These are phyloP conservation scores for Donacobius atricapilla DNA, from an alignment of 2,113 vertebrate genomes.

Conservation along the genomic window DNA sequence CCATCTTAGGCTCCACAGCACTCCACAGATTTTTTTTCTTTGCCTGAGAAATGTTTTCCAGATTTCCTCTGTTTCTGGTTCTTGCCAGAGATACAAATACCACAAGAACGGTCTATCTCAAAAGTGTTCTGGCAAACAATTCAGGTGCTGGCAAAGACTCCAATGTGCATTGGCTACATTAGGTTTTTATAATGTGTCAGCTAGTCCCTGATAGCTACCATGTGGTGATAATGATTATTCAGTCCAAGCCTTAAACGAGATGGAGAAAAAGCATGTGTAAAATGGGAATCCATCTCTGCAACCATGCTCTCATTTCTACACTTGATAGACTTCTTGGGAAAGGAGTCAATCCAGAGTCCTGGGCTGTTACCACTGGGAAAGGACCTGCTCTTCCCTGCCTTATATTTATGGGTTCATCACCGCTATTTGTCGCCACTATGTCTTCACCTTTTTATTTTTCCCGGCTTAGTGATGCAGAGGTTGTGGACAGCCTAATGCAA, in stretches of 20 bases:
- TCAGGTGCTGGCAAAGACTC: constrained; percentile 18
- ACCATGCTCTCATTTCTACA: neutral
- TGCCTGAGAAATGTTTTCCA: constrained; percentile 38
- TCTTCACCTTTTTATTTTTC: constrained; percentile 44
- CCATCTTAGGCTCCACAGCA: neutral
- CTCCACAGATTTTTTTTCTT: neutral
- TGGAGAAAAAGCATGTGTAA: neutral
- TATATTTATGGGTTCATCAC: neutral
- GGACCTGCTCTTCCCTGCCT: neutral
- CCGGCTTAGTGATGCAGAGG: neutral
- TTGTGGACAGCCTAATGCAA: constrained; percentile 26
- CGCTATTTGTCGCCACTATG: neutral
- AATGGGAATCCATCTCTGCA: neutral
- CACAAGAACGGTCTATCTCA: constrained; percentile 6
- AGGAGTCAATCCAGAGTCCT: neutral
- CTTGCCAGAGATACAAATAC: constrained; percentile 34
- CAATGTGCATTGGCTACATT: neutral
- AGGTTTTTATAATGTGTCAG: constrained; percentile 37
- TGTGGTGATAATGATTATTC: constrained; percentile 30
- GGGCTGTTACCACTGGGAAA: neutral
- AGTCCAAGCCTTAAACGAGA: neutral
- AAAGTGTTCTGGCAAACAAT: constrained; percentile 51
- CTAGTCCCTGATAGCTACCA: constrained; percentile 39
- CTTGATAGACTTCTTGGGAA: neutral
- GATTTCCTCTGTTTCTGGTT: constrained; percentile 30